A percentile compares a stretch with the other conserved stretches of the same genome.
These are phyloP conservation scores for Rhyacophila evoluta DNA, from an alignment of 2,888 invertebrate genomes.

Conservation along the genomic window DNA sequence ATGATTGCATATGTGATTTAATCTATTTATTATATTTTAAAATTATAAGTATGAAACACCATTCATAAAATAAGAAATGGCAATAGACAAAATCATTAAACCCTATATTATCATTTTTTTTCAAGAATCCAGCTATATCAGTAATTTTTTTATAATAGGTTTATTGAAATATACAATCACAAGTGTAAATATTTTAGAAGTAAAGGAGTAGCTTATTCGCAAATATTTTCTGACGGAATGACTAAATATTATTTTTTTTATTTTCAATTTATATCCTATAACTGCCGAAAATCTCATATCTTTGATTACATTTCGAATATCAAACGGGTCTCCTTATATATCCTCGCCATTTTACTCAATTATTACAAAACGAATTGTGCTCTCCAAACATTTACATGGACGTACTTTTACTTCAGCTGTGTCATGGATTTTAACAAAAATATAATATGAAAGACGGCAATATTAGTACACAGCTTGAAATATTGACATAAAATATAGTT, in stretches of 20 bases:
- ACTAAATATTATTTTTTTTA: background rate
- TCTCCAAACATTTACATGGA: background rate
- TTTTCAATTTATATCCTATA: background rate
- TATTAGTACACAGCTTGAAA: background rate
- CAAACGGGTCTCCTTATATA: background rate
- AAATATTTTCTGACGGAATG: background rate
- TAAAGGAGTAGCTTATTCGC: background rate
- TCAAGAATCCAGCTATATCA: too few species aligned
- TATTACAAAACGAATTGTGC: background rate
- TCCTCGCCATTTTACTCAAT: background rate
- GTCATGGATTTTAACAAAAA: background rate
- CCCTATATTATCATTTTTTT: too few species aligned
- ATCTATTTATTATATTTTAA: too few species aligned
- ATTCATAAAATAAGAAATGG: too few species aligned
- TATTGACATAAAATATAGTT: background rate
- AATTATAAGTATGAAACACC: too few species aligned
- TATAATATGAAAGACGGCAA: background rate
- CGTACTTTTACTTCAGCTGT: background rate
- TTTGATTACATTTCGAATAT: background rate
- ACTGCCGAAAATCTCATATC: conserved; percentile 8
- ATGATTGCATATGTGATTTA: too few species aligned
- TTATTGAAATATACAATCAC: too few species aligned
- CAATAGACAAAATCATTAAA: too few species aligned
- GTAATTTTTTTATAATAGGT: too few species aligned
- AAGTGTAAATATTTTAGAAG: background rate